These are phyloP conservation scores for Volucella zonaria DNA, from an alignment of 2,888 invertebrate genomes.

Conservation along the genomic window DNA sequence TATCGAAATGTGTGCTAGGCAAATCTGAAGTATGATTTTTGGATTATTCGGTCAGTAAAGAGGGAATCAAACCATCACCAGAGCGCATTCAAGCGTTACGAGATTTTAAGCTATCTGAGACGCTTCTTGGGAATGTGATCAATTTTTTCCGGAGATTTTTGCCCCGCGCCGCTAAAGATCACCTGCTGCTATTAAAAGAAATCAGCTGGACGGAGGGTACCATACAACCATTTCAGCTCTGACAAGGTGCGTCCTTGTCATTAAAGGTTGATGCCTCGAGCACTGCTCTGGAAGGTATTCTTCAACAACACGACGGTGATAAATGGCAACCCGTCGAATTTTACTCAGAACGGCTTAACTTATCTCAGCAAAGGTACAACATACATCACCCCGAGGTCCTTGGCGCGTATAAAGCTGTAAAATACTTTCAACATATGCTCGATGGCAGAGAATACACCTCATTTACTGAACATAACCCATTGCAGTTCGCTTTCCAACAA, in stretches of 20 bases:
- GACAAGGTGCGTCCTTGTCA: neutral
- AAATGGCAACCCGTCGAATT: neutral
- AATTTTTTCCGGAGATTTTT: too few relatives aligned
- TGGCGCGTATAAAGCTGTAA: constrained; percentile 53
- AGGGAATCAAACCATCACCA: too few relatives aligned
- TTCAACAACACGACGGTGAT: too few relatives aligned
- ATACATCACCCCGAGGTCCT: constrained; percentile 50
- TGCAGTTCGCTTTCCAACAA: neutral
- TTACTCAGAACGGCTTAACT: constrained; percentile 10
- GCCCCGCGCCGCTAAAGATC: too few relatives aligned
- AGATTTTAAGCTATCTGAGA: too few relatives aligned
- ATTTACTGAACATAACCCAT: constrained; percentile 32
- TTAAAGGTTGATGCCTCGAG: constrained; percentile 13
- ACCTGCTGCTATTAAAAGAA: too few relatives aligned
- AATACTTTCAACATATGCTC: constrained; percentile 49
- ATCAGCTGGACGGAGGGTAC: constrained; percentile 32
- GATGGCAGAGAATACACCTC: constrained; percentile 15
- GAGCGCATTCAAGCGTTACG: too few relatives aligned
- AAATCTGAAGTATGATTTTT: constrained; percentile 39
- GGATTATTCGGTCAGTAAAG: too few relatives aligned
- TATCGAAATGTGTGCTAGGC: constrained; percentile 59
- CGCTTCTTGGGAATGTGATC: too few relatives aligned
- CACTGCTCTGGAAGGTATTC: constrained; percentile 16
- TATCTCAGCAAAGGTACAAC: constrained; percentile 49
- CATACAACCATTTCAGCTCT: constrained; percentile 38